Conservation (phyloP, 2,113 vertebrate genomes). For the Bothrops jararaca region DNA sequence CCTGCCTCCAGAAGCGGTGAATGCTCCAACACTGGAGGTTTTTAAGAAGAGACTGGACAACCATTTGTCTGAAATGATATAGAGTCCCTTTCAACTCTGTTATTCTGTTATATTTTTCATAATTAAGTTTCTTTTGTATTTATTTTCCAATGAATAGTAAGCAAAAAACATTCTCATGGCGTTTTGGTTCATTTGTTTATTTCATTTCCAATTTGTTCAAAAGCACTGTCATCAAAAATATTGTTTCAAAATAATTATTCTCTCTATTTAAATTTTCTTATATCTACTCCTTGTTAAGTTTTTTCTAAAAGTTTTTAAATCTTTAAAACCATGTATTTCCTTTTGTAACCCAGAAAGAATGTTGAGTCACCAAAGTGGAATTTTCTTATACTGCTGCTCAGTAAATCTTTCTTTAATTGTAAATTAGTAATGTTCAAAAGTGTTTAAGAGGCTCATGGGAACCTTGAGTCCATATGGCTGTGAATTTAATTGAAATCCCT, state of each 20-base stretch:
- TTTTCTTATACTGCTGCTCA: not conserved
- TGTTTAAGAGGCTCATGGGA: not conserved
- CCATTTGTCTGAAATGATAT: too few species aligned
- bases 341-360: not conserved
- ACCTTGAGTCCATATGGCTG: not conserved
- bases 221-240: not conserved
- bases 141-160: not conserved
- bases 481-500: not conserved
- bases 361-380: not conserved
- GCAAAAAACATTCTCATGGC: not conserved
- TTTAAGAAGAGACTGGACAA: too few species aligned
- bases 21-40: too few species aligned
- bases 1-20: too few species aligned
- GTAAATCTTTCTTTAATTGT: not conserved
- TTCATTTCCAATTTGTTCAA: not conserved
- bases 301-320: not conserved
- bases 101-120: not conserved
- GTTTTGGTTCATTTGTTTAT: not conserved
- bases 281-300: not conserved
- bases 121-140: not conserved
- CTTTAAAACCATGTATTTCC: not conserved
- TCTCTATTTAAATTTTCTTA: not conserved
- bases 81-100: too few species aligned
- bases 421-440: not conserved
- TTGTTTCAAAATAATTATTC: not conserved